These are phyloP conservation scores for Tribolium freemani DNA, from an alignment of 2,888 invertebrate genomes.

Conservation along the genomic window DNA sequence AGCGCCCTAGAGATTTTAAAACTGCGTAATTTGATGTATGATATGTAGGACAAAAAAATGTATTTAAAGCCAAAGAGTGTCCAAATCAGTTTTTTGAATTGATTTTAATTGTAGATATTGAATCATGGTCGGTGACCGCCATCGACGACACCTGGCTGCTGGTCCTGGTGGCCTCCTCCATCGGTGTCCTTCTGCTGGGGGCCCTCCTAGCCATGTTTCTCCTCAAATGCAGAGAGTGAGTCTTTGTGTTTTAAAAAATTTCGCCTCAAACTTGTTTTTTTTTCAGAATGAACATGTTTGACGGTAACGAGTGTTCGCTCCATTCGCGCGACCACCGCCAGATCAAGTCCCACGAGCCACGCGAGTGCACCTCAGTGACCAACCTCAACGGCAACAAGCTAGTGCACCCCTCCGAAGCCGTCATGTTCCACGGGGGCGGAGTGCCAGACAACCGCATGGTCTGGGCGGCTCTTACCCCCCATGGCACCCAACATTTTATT, in stretches of 20 bases:
- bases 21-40: too few relatives aligned
- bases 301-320: constrained; percentile 71
- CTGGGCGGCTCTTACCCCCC: constrained; percentile 89
- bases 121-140: constrained; percentile 74
- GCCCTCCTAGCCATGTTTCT: constrained; percentile 83
- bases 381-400: constrained; percentile 66
- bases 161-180: constrained; percentile 83
- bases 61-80: too few relatives aligned
- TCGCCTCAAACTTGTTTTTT: background rate
- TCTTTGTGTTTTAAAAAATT: background rate
- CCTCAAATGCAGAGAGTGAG: constrained; percentile 85
- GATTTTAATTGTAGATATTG: constrained; percentile 57
- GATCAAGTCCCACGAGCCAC: constrained; percentile 65
- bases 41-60: too few relatives aligned
- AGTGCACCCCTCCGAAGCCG: constrained; percentile 63
- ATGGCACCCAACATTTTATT: constrained; percentile 85
- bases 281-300: constrained; percentile 71
- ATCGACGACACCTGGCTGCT: constrained; percentile 88
- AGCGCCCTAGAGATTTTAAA: too few relatives aligned
- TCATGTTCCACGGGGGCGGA: constrained; percentile 60
- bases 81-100: too few relatives aligned
- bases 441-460: constrained; percentile 66
- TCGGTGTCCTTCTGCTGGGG: constrained; percentile 84
- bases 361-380: constrained; percentile 64
- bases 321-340: constrained; percentile 66